A percentile compares a stretch with the other conserved stretches of the same genome.
Conservation (phyloP, 2,888 invertebrate species). For the Parasteatoda lunata region DNA sequence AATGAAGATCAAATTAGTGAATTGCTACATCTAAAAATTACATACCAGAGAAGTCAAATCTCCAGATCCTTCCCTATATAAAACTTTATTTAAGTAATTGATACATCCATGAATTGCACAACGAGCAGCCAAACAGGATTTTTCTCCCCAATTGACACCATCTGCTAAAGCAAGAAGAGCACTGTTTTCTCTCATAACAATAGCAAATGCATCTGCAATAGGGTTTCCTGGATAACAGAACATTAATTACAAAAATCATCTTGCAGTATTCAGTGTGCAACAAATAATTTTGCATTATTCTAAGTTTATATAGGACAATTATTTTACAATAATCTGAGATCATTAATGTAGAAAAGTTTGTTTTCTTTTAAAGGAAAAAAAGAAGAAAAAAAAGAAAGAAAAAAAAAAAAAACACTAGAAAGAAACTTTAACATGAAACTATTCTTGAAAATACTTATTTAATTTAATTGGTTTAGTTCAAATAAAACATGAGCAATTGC, state of each 20-base stretch:
- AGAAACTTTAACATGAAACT: not conserved
- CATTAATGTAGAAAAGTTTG: too few relatives aligned
- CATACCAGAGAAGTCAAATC: slow-evolving; percentile 75
- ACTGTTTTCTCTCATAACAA: slow-evolving; percentile 82
- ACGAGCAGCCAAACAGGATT: slow-evolving; percentile 87
- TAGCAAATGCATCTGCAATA: slow-evolving; percentile 89
- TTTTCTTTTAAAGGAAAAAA: slow-evolving; percentile 74
- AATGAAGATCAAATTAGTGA: not conserved
- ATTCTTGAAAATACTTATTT: not conserved
- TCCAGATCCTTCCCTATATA: slow-evolving; percentile 75
- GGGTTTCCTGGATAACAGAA: slow-evolving; percentile 80
- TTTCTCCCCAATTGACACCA: slow-evolving; percentile 94
- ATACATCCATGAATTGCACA: slow-evolving; percentile 90
- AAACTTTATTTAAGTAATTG: slow-evolving; percentile 85
- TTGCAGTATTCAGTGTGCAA: too few relatives aligned
- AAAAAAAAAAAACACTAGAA: slow-evolving; percentile 1
- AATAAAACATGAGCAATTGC: not conserved
- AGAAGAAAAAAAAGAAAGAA: slow-evolving; percentile 75
- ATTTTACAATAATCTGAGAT: too few relatives aligned
- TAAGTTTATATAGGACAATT: too few relatives aligned
- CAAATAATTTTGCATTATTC: too few relatives aligned
- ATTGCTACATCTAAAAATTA: not conserved
- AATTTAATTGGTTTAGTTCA: not conserved
- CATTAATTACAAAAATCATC: too few relatives aligned
- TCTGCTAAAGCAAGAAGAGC: slow-evolving; percentile 88